These are phyloP conservation scores for Eremophila alpestris DNA, from an alignment of 2,797 vertebrate genomes.

Conservation along the genomic window DNA sequence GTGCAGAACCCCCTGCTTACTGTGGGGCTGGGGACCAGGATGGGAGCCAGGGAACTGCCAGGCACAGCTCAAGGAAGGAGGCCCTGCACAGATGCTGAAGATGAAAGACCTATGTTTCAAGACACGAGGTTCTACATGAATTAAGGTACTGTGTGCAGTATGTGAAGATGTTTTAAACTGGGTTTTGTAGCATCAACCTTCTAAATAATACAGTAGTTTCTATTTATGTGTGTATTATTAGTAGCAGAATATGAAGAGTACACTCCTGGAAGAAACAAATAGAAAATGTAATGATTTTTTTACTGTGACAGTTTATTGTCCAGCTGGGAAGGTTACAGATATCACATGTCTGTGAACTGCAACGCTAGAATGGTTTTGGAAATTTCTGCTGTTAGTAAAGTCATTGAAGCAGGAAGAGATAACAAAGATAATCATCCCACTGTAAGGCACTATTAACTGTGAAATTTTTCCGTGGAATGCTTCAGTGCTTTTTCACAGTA, in stretches of 20 bases:
- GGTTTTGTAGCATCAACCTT: background rate
- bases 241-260: background rate
- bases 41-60: background rate
- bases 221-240: background rate
- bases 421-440: background rate
- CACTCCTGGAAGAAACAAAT: background rate
- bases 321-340: background rate
- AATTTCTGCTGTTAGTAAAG: background rate
- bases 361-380: background rate
- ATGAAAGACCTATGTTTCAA: background rate
- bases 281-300: background rate
- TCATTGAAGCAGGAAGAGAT: background rate
- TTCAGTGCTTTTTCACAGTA: constrained; percentile 5
- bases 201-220: background rate
- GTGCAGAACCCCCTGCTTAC: background rate
- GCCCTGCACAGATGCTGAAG: background rate
- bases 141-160: background rate
- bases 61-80: background rate
- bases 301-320: background rate
- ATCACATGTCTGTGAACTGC: background rate
- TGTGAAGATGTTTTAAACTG: background rate
- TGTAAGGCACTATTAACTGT: background rate
- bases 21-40: background rate
- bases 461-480: background rate
- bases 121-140: background rate